These are phyloP conservation scores for Zoanthus gigantus DNA, from an alignment of 92 coral and sea anemone species.

Conservation along the genomic window DNA sequence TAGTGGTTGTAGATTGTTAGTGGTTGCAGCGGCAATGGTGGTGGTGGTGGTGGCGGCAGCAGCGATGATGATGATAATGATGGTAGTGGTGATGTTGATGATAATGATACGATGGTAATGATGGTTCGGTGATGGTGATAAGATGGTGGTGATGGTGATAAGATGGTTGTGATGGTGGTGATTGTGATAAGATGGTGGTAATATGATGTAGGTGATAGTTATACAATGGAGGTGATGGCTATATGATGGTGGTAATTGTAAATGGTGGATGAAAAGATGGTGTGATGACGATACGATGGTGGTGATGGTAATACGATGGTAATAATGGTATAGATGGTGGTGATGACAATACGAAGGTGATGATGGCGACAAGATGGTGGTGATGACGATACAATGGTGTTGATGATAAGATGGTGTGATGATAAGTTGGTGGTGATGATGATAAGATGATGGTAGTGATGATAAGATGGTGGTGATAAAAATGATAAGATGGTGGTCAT, in stretches of 20 bases:
- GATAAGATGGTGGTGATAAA: not conserved
- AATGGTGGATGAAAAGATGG: not conserved
- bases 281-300: not conserved
- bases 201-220: not conserved
- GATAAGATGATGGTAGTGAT: not conserved
- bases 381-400: not conserved
- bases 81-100: not conserved
- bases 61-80: not conserved
- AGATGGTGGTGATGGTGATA: not conserved
- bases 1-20: too few relatives aligned
- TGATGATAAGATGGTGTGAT: not conserved
- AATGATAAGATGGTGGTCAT: not conserved
- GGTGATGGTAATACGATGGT: not conserved
- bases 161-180: not conserved
- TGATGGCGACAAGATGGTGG: not conserved
- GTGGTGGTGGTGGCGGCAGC: not conserved
- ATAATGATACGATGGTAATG: not conserved
- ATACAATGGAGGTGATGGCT: not conserved
- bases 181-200: too few relatives aligned
- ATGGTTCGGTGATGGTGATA: not conserved
- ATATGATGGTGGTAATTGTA: not conserved
- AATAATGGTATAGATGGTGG: not conserved
- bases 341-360: not conserved
- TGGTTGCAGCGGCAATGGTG: not conserved
- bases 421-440: not conserved